Conservation (phyloP, 1,140 invertebrate genomes). For the Drosophila paulistorum region DNA sequence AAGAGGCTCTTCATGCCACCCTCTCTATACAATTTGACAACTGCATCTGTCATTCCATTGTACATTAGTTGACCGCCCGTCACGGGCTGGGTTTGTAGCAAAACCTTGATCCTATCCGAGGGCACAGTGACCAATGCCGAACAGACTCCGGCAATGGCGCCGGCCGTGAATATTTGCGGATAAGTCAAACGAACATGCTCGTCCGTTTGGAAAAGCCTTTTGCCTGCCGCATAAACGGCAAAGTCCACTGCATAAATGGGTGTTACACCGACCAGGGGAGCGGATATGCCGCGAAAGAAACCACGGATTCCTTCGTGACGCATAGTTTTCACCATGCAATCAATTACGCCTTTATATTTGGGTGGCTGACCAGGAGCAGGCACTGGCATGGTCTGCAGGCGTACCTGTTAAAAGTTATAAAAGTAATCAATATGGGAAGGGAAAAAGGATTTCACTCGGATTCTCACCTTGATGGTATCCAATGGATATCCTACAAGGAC, state of each 20-base stretch:
- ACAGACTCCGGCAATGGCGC: conserved; percentile 96
- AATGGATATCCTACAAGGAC: conserved; percentile 97
- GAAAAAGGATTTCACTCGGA: background rate
- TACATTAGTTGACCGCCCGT: conserved; percentile 91
- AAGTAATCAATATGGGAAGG: background rate
- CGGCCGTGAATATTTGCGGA: conserved; percentile 94
- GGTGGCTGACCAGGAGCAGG: conserved; percentile 89
- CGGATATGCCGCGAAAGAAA: conserved; percentile 91
- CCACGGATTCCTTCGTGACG: conserved; percentile 93
- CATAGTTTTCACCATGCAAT: conserved; percentile 96
- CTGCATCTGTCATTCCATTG: conserved; percentile 95
- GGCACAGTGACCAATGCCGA: conserved; percentile 98
- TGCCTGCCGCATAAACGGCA: conserved; percentile 97
- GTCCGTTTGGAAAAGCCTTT: conserved; percentile 90
- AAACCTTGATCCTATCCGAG: conserved; percentile 98
- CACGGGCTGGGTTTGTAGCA: conserved; percentile 95
- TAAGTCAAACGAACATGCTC: conserved; percentile 88
- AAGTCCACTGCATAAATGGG: conserved; percentile 98
- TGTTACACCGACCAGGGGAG: conserved; percentile 89
- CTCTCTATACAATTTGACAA: conserved; percentile 94
- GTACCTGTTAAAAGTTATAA: conserved; percentile 85
- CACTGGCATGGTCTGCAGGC: conserved; percentile 96
- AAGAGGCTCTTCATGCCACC: conserved; percentile 98
- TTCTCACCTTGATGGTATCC: conserved; percentile 92
- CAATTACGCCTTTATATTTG: conserved; percentile 94